Evolutionary conservation across 2,113 vertebrate genomes (phyloP), one percentile per base, ranked within the genome.

Genomic region (Leucosticte australis): DNA sequence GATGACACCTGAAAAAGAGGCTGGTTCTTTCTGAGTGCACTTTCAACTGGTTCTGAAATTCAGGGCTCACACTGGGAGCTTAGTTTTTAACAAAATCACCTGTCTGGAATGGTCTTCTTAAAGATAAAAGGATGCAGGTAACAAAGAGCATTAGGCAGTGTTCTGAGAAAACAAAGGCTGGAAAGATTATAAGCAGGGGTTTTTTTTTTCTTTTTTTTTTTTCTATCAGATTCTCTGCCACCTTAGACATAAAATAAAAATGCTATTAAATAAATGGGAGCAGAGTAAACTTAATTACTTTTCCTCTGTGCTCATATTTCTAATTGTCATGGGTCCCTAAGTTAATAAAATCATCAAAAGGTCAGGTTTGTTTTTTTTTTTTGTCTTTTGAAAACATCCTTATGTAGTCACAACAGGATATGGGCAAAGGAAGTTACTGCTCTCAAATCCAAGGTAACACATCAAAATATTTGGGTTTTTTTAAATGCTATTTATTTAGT

Each of bases 331-430:
- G n/a, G 22, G n/a, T 78, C 44, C 30, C 79, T 86, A 92, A 92
- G 75, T 91, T 91, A 95, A 92, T 87, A 94, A 85, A 94, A 94
- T 92, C 55, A 93, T 77, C 83, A 90, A 83, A 95, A 95, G 75
- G 90, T 95, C 88, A 93, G 42, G 0, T 41, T 41, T 35, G 83
- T 62, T 80, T 44, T 27, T 15, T 55, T 62, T 87, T 49, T 87
- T 52, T 31, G n/a, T 31, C 16, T 65, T 85, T 60, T 37, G 44
- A 80, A 93, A 93, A 89, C 49, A 70, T 86, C 82, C 50, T 81
- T 83, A 71, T 84, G 30, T 52, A 87, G 64, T 63, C 53, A 88
- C 63, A 92, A 77, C 87, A 92, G 78, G 69, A 93, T 88, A 78
- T 24, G 24, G 55, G 26, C 47, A 88, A 78, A 95, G 75, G 74